Percentiles rank a stretch among this genome's conserved stretches.
Evolutionary conservation across 1,140 invertebrate genomes (phyloP).

Genomic region (Dinothrombium tinctorium): DNA sequence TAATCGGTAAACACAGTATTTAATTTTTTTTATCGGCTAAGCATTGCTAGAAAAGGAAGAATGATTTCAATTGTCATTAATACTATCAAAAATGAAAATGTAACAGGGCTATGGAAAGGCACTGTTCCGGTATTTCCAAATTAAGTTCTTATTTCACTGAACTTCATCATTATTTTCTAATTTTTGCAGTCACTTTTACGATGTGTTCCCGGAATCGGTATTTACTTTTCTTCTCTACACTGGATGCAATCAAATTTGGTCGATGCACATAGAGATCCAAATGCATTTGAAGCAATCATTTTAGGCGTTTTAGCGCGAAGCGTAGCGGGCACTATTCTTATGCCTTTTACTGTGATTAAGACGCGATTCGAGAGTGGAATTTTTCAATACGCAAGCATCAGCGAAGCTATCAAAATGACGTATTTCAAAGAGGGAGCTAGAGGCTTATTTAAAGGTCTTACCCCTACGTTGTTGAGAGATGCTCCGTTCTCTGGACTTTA

Average conservation of each 20-base stretch:
- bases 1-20: no score
- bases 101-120: conserved; percentile 60
- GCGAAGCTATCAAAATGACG: conserved; percentile 42
- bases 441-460: conserved; percentile 50
- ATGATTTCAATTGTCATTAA: conserved; percentile 39
- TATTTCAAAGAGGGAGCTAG: conserved; percentile 48
- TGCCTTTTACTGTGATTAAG: conserved; percentile 79
- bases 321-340: conserved; percentile 50
- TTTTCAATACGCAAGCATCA: conserved; percentile 50
- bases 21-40: neutral
- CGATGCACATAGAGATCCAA: conserved; percentile 25
- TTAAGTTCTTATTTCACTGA: neutral
- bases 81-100: conserved; percentile 41
- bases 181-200: conserved; percentile 41
- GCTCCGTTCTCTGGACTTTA: conserved; percentile 77
- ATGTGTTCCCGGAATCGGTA: conserved; percentile 65
- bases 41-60: conserved; percentile 23
- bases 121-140: conserved; percentile 46
- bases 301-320: conserved; percentile 51
- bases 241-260: conserved; percentile 35
- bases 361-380: conserved; percentile 63
- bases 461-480: conserved; percentile 61
- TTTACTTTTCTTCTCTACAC: conserved; percentile 68
- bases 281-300: conserved; percentile 40
- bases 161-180: neutral